Base-by-base conservation (phyloP, 2,113 vertebrate species). In the Serilophus lunatus region DNA sequence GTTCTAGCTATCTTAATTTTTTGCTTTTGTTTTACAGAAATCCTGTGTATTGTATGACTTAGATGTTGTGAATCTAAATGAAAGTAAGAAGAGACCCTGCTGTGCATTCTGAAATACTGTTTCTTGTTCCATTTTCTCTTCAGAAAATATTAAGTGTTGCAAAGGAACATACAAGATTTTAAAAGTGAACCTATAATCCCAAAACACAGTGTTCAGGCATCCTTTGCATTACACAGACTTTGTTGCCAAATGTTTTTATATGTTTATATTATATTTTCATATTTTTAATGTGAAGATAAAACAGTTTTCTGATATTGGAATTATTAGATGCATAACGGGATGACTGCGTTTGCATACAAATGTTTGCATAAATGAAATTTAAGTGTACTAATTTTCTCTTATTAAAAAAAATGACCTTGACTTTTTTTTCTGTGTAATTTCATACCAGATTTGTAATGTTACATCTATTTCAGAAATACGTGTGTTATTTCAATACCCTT, bases 21-120 rank as follows among this genome's bases (percentile, higher is more conserved):
- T 86, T 92, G 82, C 53, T 91, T 94, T 85, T 90, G 36, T 82
- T 91, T 95, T 95, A 71, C 96, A 97, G 97, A 97, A 91, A 76
- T 92, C 95, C 84, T 88, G 61, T 77, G 13, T 88, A 65, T 63
- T 90, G 7, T 83, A 91, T 88, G 96, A 97, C 86, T 88, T 95
- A 38, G 94, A 97, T 12, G 79, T 97, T 80, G 93, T 97, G 82
- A 53, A 84, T 83, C 51, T 97, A 80, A 82, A 81, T 71, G 92
- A 84, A 95, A 95, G 65, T 70, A 95, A 93, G 94, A 95, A 90
- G 92, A 97, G 72, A 96, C 92, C 79, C 86, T 97, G 97, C 86
- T 97, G 97, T 94, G 74, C 80, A 35, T 64, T 93, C 49, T 97
- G 93, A 97, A 69, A 90, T 65, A 53, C 1, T 47, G 45, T 68